Evolutionary conservation across 1,140 invertebrate genomes (phyloP).

Genomic region (Diachasma alloeum): DNA sequence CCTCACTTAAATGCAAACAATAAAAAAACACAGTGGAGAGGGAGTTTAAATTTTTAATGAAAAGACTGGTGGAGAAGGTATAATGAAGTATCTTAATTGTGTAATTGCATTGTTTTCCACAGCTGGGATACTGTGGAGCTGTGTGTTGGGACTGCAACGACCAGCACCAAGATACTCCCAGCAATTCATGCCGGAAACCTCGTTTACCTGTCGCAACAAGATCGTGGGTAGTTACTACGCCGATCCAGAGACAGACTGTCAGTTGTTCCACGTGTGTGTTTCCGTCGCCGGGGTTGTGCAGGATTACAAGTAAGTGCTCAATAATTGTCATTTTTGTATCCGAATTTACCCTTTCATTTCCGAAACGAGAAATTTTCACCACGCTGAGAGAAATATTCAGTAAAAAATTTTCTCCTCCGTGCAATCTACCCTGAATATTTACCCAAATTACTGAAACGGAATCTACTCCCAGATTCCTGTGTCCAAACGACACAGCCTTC

Average conservation of each 20-base stretch:
- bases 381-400: neutral
- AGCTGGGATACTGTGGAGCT: slow-evolving; percentile 51
- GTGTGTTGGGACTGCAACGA: slow-evolving; percentile 55
- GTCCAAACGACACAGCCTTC: slow-evolving; percentile 90
- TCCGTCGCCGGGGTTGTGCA: slow-evolving; percentile 74
- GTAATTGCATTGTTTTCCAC: slow-evolving; percentile 27
- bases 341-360: neutral
- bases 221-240: slow-evolving; percentile 92
- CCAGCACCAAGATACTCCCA: slow-evolving; percentile 78
- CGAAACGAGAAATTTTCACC: neutral
- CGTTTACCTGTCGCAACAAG: slow-evolving; percentile 86
- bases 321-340: neutral
- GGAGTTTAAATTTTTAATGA: neutral
- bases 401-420: too few species aligned
- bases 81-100: slow-evolving; percentile 18
- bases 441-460: neutral
- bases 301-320: slow-evolving; percentile 56
- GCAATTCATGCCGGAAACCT: slow-evolving; percentile 84
- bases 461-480: slow-evolving; percentile 82
- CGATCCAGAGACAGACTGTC: slow-evolving; percentile 89
- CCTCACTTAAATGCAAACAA: neutral
- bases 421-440: slow-evolving; percentile 25
- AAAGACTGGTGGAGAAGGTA: slow-evolving; percentile 5
- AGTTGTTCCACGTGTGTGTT: slow-evolving; percentile 91
- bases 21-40: neutral